These are phyloP conservation scores for Pteria penguin DNA, from an alignment of 2,888 invertebrate species.

Conservation along the genomic window DNA sequence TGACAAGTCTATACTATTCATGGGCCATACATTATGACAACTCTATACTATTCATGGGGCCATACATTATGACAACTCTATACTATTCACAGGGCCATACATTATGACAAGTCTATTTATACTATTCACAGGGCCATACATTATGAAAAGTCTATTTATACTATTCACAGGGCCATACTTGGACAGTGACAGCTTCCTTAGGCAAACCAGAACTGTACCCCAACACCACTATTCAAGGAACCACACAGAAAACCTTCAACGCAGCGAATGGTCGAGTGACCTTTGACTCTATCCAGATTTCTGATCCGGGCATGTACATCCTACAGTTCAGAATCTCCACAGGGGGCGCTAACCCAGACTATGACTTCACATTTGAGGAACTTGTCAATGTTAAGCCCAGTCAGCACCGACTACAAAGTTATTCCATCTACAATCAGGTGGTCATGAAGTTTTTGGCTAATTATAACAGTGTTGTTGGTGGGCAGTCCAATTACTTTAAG, in stretches of 20 bases:
- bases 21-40: too few relatives aligned
- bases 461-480: constrained; percentile 53
- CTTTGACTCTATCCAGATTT: constrained; percentile 52
- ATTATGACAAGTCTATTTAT: too few relatives aligned
- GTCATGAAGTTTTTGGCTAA: constrained; percentile 60
- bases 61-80: not conserved
- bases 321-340: constrained; percentile 50
- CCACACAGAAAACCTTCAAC: constrained; percentile 46
- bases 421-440: constrained; percentile 49
- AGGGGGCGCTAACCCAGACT: constrained; percentile 49
- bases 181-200: constrained; percentile 50
- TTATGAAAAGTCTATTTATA: not conserved
- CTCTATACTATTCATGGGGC: too few relatives aligned
- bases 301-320: constrained; percentile 54
- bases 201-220: constrained; percentile 42
- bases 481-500: constrained; percentile 43
- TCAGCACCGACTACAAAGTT: constrained; percentile 40
- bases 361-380: constrained; percentile 52
- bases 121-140: constrained; percentile 56
- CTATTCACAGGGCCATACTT: constrained; percentile 60
- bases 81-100: not conserved
- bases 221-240: constrained; percentile 51
- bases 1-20: too few relatives aligned
- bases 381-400: constrained; percentile 48
- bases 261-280: constrained; percentile 44